phyloP scores from a whole-genome alignment of 2,797 vertebrate species.

The Rhinella marina region DNA sequence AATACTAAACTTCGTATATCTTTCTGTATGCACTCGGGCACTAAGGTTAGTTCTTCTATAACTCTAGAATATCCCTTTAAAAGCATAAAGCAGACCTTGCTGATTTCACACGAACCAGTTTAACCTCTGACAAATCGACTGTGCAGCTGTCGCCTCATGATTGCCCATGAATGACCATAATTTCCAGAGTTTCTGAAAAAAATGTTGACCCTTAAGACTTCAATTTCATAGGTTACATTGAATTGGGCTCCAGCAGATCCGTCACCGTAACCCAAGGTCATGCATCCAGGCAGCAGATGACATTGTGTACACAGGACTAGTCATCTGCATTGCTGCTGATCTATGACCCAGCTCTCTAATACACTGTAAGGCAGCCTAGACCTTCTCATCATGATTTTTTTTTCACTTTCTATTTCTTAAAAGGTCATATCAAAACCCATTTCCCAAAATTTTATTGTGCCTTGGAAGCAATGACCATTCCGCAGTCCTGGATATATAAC shows the following conservation, averaged over 20 bases:
- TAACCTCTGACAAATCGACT: constrained; percentile 37
- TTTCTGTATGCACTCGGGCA: too few relatives aligned
- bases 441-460: constrained; percentile 9
- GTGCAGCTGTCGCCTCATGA: constrained; percentile 21
- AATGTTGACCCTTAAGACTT: constrained; percentile 35
- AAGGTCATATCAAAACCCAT: background rate
- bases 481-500: constrained; percentile 14
- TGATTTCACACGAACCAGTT: constrained; percentile 30
- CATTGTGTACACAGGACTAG: background rate
- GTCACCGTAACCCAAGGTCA: background rate
- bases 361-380: background rate
- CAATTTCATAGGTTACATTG: constrained; percentile 41
- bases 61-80: background rate
- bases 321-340: constrained; percentile 18
- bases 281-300: background rate
- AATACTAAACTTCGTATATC: too few relatives aligned
- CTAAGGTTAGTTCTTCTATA: background rate
- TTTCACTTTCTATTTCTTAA: background rate
- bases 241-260: background rate
- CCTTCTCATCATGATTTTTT: background rate
- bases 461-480: background rate
- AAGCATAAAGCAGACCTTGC: background rate
- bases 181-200: constrained; percentile 27
- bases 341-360: background rate
- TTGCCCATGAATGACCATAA: constrained; percentile 19